Base-by-base conservation (phyloP, 2,113 vertebrate species). In the Brachirus orientalis region DNA sequence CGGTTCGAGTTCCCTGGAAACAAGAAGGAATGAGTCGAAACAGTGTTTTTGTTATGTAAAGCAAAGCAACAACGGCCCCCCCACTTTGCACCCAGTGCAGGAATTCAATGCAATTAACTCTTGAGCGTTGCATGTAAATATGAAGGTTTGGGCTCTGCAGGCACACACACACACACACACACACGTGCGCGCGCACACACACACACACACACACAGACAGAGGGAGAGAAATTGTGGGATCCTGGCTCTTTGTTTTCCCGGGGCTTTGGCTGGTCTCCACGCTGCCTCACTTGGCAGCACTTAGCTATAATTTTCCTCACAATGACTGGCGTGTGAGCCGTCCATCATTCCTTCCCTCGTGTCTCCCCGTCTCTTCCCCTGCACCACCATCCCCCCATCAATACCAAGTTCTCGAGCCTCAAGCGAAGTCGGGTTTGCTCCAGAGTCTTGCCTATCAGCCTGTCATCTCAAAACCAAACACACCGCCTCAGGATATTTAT, bases 31-130 rank as follows among this genome's bases (percentile, higher is more conserved):
- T 40, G 53, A 63, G 68, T 35, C n/a, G 72, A 84, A 75, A 45
- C 41, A 0, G 18, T 20, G 83, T 88, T 83, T 90, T 83, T 90
- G 86, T 88, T 84, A 80, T 84, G 89, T 80, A 81, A 84, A 91
- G 88, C 75, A 69, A 86, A 80, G 67, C 72, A 78, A 67, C 73
- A 77, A 72, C 88, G 80, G 77, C 82, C 79, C 61, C 80, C 68
- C 28, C 28, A 72, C 69, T 91, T 87, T 84, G 81, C 84, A 84
- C 85, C 78, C 76, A 46, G 83, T 53, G 17, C 86, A 90, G 88
- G 92, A 92, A 92, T 91, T 88, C 86, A 65, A 80, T 60, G 84
- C 88, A 91, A 93, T 91, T 91, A 91, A 89, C 86, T 88, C 87
- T 68, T 80, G 73, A 84, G 87, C 62, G 60, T 91, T 68, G 57